These are phyloP conservation scores for Smittia aterrima DNA, from an alignment of 2,888 invertebrate species.

Conservation along the genomic window DNA sequence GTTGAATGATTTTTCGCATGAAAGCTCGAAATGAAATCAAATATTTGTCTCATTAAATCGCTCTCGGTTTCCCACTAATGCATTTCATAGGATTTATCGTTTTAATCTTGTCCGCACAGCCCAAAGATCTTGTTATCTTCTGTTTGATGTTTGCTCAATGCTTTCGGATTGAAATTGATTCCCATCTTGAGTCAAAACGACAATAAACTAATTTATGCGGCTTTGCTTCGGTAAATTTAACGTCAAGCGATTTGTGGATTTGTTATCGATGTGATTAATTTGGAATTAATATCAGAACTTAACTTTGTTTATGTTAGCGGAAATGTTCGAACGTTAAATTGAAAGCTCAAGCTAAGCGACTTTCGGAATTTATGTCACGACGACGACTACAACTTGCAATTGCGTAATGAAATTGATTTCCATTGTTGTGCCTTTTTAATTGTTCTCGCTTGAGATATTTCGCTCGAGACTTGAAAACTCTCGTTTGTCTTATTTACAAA, in stretches of 20 bases:
- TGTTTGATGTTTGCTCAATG: background rate
- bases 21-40: slow-evolving; percentile 6
- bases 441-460: too few species aligned
- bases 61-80: background rate
- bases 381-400: too few species aligned
- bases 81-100: background rate
- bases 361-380: too few species aligned
- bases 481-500: too few species aligned
- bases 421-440: too few species aligned
- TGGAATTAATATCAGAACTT: background rate
- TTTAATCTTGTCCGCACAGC: background rate
- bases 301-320: too few species aligned
- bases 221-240: background rate
- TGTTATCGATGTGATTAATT: background rate
- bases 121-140: background rate
- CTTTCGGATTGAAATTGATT: background rate
- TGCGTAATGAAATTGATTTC: too few species aligned
- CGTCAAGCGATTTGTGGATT: background rate
- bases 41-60: slow-evolving; percentile 30
- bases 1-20: background rate
- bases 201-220: background rate
- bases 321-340: too few species aligned
- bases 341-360: too few species aligned
- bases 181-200: background rate
- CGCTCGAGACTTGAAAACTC: too few species aligned